phyloP scores from a whole-genome alignment of 2,113 vertebrate species.

The Heterochromis multidens region DNA sequence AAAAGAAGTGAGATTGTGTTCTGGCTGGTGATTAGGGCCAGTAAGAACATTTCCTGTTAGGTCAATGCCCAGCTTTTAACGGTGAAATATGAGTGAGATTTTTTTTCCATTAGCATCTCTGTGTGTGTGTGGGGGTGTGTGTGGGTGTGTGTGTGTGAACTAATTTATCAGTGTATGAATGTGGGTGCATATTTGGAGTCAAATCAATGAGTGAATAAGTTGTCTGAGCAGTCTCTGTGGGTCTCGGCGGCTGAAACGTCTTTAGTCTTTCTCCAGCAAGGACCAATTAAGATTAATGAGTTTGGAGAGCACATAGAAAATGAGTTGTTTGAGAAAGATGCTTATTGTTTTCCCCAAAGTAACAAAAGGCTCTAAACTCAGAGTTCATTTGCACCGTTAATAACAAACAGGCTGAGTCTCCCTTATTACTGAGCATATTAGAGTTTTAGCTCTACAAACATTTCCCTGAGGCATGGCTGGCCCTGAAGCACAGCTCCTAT shows the following conservation, averaged over 20 bases:
- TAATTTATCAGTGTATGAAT: background rate
- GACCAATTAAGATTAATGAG: background rate
- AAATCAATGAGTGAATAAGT: background rate
- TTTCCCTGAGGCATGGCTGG: background rate
- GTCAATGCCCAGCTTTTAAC: background rate
- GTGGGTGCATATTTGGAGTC: background rate
- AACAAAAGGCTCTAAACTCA: background rate
- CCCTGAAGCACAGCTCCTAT: background rate
- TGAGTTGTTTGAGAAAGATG: background rate
- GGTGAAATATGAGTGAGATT: background rate
- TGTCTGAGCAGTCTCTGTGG: background rate
- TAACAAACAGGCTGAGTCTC: background rate
- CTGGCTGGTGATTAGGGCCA: background rate
- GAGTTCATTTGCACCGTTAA: background rate
- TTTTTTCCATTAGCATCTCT: background rate
- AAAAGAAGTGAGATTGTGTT: background rate
- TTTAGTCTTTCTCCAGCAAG: background rate
- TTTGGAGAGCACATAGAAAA: background rate
- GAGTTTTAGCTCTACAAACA: background rate
- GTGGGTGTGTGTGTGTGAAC: background rate
- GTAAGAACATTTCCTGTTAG: background rate
- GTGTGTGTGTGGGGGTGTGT: background rate
- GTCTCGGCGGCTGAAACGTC: background rate
- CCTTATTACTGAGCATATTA: background rate
- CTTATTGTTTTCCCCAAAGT: background rate